Conservation (phyloP, 2,797 vertebrate genomes). For the Tragopan temminckii region DNA sequence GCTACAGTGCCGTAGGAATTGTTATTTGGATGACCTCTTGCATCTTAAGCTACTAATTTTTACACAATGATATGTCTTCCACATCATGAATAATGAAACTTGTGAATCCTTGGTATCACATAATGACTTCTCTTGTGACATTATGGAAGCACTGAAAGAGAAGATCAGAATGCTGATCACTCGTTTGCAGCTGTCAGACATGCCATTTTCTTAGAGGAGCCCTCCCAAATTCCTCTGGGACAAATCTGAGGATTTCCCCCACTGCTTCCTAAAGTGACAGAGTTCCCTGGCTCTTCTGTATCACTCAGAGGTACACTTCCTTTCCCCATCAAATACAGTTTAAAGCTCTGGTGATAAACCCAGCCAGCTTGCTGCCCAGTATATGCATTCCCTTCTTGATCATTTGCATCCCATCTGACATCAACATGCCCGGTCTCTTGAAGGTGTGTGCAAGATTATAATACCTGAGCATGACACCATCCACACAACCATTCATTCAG, state of each 20-base stretch:
- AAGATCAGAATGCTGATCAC: not conserved
- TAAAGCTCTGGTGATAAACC: not conserved
- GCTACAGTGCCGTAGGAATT: not conserved
- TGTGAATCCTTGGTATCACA: not conserved
- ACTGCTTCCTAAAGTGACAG: not conserved
- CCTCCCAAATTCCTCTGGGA: not conserved
- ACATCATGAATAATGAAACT: not conserved
- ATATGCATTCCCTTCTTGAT: not conserved
- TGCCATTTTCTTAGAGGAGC: not conserved
- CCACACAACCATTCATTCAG: not conserved
- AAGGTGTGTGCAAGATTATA: not conserved
- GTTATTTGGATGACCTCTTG: not conserved
- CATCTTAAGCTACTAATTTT: not conserved
- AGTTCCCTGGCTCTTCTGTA: not conserved
- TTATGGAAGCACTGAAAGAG: not conserved
- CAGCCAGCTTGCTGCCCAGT: not conserved
- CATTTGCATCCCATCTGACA: not conserved
- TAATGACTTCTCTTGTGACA: not conserved
- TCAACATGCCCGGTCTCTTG: not conserved
- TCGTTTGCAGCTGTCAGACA: fast-evolving
- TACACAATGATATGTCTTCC: not conserved
- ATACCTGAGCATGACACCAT: not conserved
- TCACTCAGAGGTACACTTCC: not conserved
- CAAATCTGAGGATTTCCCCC: not conserved
- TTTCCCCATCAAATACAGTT: not conserved